A percentile compares a stretch with the other conserved stretches of the same genome.
phyloP scores from a whole-genome alignment of 2,888 invertebrate species.

The Drosophila anceps region DNA sequence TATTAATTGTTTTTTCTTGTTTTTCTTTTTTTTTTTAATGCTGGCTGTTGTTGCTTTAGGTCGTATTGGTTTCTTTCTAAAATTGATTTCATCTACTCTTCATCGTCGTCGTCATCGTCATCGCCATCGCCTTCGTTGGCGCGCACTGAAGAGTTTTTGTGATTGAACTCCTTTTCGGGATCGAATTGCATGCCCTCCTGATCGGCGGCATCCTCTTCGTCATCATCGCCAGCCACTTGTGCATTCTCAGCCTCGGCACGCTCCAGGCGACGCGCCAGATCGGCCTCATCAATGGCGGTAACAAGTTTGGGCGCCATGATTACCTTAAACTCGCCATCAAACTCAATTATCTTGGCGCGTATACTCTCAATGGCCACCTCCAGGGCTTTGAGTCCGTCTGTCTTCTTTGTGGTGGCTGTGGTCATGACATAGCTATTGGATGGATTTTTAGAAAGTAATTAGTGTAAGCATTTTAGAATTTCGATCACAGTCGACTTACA shows the following conservation, averaged over 20 bases:
- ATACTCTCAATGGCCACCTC: constrained; percentile 96
- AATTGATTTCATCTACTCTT: constrained; percentile 52
- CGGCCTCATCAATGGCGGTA: constrained; percentile 98
- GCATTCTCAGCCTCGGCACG: constrained; percentile 96
- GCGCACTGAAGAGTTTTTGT: constrained; percentile 76
- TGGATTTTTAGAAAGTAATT: background rate
- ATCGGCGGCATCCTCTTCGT: constrained; percentile 90
- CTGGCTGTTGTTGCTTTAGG: constrained; percentile 13
- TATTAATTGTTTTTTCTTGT: constrained; percentile 25
- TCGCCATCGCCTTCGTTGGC: constrained; percentile 44
- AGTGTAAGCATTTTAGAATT: background rate
- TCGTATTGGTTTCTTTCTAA: constrained; percentile 2
- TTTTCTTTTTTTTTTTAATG: constrained; percentile 12
- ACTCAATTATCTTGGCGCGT: constrained; percentile 91
- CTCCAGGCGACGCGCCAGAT: constrained; percentile 96
- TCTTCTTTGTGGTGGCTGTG: constrained; percentile 98
- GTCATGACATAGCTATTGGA: constrained; percentile 92
- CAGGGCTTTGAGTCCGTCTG: constrained; percentile 95
- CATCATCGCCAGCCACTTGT: constrained; percentile 96
- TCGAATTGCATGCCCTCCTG: constrained; percentile 86
- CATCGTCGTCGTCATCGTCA: constrained; percentile 69
- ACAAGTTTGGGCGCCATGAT: constrained; percentile 99
- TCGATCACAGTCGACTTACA: constrained; percentile 87
- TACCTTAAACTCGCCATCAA: constrained; percentile 96
- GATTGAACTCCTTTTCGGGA: constrained; percentile 82